These are phyloP conservation scores for Thermophis baileyi DNA, from an alignment of 2,113 vertebrate genomes.

Conservation along the genomic window DNA sequence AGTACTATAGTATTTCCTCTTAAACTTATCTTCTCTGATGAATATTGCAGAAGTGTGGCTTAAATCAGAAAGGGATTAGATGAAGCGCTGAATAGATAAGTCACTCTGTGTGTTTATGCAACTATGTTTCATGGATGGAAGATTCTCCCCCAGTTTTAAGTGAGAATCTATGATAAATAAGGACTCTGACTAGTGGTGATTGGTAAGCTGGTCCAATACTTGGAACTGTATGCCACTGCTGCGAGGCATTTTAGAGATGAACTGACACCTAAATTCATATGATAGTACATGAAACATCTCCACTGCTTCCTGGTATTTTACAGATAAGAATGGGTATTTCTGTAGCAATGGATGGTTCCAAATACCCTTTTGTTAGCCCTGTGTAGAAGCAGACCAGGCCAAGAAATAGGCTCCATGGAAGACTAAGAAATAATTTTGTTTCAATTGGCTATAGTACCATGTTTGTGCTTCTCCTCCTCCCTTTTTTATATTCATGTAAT, in stretches of 20 bases:
- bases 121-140: background rate
- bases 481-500: background rate
- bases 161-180: background rate
- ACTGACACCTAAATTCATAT: background rate
- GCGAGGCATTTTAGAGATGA: background rate
- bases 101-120: background rate
- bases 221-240: background rate
- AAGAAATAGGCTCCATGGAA: background rate
- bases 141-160: background rate
- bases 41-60: background rate
- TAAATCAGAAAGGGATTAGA: background rate
- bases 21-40: background rate
- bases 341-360: background rate
- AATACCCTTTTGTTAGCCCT: background rate
- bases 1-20: background rate
- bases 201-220: background rate
- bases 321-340: background rate
- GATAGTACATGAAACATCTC: background rate
- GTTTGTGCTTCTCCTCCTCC: background rate
- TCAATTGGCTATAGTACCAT: background rate
- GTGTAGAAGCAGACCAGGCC: background rate
- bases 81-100: background rate
- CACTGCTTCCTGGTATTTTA: background rate
- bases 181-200: background rate
- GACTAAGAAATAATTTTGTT: background rate